Evolutionary conservation across 2,797 vertebrate genomes (phyloP).

Genomic region (Oryzias sinensis): DNA sequence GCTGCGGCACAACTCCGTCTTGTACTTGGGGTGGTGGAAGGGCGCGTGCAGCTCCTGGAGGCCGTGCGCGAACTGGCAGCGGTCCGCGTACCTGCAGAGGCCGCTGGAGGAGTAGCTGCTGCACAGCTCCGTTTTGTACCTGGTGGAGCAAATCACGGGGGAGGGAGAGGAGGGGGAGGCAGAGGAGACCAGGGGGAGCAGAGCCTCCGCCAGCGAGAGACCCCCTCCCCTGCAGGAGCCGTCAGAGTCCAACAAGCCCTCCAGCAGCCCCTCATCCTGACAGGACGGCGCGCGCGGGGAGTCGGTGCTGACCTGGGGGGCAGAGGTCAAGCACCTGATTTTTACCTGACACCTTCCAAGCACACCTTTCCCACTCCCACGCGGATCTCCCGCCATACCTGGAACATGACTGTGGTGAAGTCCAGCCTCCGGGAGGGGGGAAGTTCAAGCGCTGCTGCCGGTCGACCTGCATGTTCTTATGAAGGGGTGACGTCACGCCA

Average conservation of each 20-base stretch:
- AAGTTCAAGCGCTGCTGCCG: too few relatives aligned
- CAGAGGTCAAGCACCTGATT: background rate
- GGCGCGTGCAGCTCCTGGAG: slow-evolving; percentile 79
- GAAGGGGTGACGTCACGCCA: too few relatives aligned
- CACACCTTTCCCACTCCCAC: background rate
- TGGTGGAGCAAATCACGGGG: slow-evolving; percentile 77
- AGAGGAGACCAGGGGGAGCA: slow-evolving; percentile 66
- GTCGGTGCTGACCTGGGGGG: slow-evolving; percentile 58
- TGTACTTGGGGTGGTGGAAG: slow-evolving; percentile 82
- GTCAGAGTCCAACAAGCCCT: slow-evolving; percentile 46
- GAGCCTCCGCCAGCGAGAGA: slow-evolving; percentile 69
- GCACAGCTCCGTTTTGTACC: slow-evolving; percentile 83
- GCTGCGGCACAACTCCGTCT: slow-evolving; percentile 79
- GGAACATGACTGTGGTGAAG: slow-evolving; percentile 48
- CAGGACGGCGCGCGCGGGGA: slow-evolving; percentile 67
- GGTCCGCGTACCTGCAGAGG: slow-evolving; percentile 75
- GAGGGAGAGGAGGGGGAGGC: slow-evolving; percentile 39
- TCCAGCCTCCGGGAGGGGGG: too few relatives aligned
- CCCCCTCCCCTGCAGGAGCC: background rate
- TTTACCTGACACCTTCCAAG: background rate
- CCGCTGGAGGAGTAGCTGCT: slow-evolving; percentile 73
- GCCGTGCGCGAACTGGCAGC: slow-evolving; percentile 83
- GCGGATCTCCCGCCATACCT: slow-evolving; percentile 46
- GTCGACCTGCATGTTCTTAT: too few relatives aligned
- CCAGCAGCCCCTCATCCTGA: slow-evolving; percentile 60